Percentiles rank a stretch among this genome's conserved stretches.
Conservation (phyloP, 2,797 vertebrate species). For the Hylomyscus alleni region DNA sequence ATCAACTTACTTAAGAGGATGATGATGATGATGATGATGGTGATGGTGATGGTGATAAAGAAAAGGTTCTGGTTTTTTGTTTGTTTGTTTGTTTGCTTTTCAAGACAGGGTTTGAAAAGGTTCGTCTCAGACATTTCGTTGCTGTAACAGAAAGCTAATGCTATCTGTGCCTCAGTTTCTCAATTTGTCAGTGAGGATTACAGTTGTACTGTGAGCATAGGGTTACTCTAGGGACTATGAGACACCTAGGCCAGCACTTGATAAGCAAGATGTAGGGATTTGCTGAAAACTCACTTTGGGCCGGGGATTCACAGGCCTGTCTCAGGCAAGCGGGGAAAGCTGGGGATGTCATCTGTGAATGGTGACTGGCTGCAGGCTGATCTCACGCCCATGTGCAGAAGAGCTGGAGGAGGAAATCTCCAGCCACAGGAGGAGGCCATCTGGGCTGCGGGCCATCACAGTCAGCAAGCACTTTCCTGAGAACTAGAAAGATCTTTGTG, state of each 20-base stretch:
- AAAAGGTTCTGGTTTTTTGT: background rate
- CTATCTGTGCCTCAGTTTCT: background rate
- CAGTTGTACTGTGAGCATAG: background rate
- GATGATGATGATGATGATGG: background rate
- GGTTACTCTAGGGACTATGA: background rate
- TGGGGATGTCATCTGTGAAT: background rate
- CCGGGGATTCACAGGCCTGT: background rate
- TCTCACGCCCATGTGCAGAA: background rate
- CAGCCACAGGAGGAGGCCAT: conserved; percentile 40
- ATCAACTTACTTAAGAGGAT: background rate
- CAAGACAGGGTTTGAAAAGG: background rate
- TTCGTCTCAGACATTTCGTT: background rate
- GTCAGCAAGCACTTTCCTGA: conserved; percentile 55
- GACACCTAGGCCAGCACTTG: background rate
- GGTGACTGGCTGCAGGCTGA: background rate
- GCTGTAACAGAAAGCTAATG: background rate
- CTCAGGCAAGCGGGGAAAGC: background rate
- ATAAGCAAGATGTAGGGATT: background rate
- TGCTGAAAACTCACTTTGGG: background rate
- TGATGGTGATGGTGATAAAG: background rate
- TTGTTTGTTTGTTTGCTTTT: no score
- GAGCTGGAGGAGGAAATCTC: conserved; percentile 44
- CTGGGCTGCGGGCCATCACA: conserved; percentile 37
- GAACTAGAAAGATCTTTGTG: conserved; percentile 62
- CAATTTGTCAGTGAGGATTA: background rate